Base-by-base conservation (phyloP, 2,797 vertebrate genomes). In the Lophotriccus pileatus region DNA sequence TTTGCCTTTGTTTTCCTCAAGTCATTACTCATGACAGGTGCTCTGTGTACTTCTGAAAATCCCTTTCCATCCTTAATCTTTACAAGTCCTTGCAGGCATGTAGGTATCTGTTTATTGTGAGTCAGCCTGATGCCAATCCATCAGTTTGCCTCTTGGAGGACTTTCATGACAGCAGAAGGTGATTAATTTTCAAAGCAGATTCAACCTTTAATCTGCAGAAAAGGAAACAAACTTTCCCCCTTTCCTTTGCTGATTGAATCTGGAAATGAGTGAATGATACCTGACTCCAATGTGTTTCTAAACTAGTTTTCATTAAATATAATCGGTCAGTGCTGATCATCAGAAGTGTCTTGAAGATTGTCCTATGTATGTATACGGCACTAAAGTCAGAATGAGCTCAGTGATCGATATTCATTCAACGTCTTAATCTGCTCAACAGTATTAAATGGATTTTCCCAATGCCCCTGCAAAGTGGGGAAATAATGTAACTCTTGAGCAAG, bases 131-230 rank as follows among this genome's bases (percentile, higher is more conserved):
- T 83, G 86, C 64, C 90, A 93, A 41, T 94, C 88, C 90, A 95
- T 97, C 92, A 83, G 86, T 93, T 92, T 90, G 34, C 75, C 60
- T 95, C 89, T 92, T 77, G 62, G 84, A 90, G 75, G 67, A 80
- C 73, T 95, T 95, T 86, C 60, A 88, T 93, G 91, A 93, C 94
- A 93, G 91, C 85, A 92, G 70, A 93, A 96, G 83, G 84, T 94
- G 89, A 94, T 97, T 93, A 92, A 93, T 92, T 95, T 95, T 95
- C 90, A 79, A 95, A 94, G 89, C 81, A 94, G 93, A 87, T 14
- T 1, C 81, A 77, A 75, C 81, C 90, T 90, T 94, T 95, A 95
- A 95, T 94, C 95, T 89, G 75, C 72, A 85, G 92, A 83, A 96
- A 89, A 62, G 78, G 81, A 95, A 96, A 92, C 90, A 95, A 94